Evolutionary conservation across 2,113 vertebrate species (phyloP), one percentile per base, ranked within the genome.

Genomic region (Lethenteron reissneri): DNA sequence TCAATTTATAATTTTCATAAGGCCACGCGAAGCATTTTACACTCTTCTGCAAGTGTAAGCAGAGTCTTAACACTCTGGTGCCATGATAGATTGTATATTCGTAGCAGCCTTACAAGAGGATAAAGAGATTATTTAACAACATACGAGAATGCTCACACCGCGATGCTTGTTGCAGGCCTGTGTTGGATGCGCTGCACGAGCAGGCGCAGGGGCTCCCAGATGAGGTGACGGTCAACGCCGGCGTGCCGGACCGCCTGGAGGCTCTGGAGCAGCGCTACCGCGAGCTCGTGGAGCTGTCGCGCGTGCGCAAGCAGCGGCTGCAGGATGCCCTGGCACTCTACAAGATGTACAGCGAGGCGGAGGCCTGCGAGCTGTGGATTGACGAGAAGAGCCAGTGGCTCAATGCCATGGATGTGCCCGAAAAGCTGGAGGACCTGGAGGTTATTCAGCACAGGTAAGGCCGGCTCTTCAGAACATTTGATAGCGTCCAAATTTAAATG

Each of bases 331-430:
- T 99, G 70, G 85, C 92, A 3, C 83, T 92, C 58, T 96, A 96
- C 77, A 94, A 86, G 83, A 91, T 99, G 88, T 83, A 85, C 78
- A 96, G 87, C 0, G 94, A 99, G 77, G 94, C 89, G 3, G 85
- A 83, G 25, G 89, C 92, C 75, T 99, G 92, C 58, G 87, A 91
- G 79, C 81, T 89, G 57, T 99, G 94, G 94, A 90, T 96, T 9
- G 92, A 92, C 0, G 94, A 99, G 79, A 99, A 95, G 82, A 90
- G 97, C 80, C 92, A 87, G 79, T 99, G 94, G 94, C 85, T 99
- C 74, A 90, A 89, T 80, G 86, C 84, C 76, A 94, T 87, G 86
- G 84, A 90, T 78, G 97, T 99, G 77, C 94, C 92, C 1, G 90
- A 97, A 80, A 95, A 95, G 71, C 83, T 99, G 77, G 94, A 99